Base-by-base conservation (phyloP, 2,888 invertebrate genomes). In the Cremastinae sp. region DNA sequence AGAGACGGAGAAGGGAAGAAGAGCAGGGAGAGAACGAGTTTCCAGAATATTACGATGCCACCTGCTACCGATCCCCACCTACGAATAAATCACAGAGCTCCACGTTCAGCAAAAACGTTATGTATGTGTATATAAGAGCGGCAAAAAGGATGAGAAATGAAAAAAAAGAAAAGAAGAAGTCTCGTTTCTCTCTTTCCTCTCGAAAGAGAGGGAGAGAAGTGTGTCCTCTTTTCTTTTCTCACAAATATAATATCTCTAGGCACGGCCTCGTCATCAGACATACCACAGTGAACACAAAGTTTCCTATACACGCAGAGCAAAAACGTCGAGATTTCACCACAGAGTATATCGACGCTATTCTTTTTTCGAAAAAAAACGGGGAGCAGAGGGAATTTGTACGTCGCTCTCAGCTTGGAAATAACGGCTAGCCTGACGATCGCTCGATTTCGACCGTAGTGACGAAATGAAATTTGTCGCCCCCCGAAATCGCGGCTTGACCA, bases 51-150 rank as follows among this genome's bases (percentile, higher is more conserved):
- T 77, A 74, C 77, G 77, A 74, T 77, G 61, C 77, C 77, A 77
- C 77, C 77, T 77, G 77, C 74, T 77, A 77, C 77, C 77, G 74
- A 74, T 77, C 74, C 77, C 77, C 61, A 74, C 74, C 74, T 77
- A 74, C 77, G 77, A 77, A 77, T 77, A 77, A 77, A 77, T 77
- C 77, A 77, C 77, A 28, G 65, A 53, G 61, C 65, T 73, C 65
- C 28, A 10, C 65, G 41, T 53, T 59, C 51, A 51, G 53, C 22
- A 51, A 51, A 64, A 69, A 61, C 35, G n/a, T 37, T n/a, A 37
- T 53, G 22, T 62, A 70, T 70, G 1, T 55, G 37, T 70, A 70
- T 62, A 45, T 55, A 16, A 7, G 28, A 43, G 41, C 20, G 37
- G 20, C 16, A 43, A 73, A n/a, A 76, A 68, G 68, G 58, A 72